Evolutionary conservation across 2,888 invertebrate species (phyloP), one percentile per base, ranked within the genome.

Genomic region (Drosophila infuscata): DNA sequence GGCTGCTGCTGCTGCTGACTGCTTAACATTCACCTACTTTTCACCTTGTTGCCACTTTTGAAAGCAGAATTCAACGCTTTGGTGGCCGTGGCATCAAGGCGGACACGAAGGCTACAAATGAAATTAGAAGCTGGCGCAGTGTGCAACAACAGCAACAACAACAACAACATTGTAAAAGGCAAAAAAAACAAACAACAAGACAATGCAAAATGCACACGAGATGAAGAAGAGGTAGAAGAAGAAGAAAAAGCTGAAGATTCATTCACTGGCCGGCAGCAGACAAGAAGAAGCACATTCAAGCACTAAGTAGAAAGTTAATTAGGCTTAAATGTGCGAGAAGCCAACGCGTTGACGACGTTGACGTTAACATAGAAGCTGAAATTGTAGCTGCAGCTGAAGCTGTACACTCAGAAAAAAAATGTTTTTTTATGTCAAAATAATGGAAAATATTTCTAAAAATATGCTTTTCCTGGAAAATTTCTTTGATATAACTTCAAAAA

Each of bases 241-340:
- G 46, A 46, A 66, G 49, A 61, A 49, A 48, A 32, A 38, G 65
- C 61, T 69, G 9, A 70, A 82, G 63, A 83, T 84, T 78, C 73
- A 74, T 70, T 76, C 51, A 62, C 53, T 56, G 38, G 29, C 38
- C 38, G 41, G n/a, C 38, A 56, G 12, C 56, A 56, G 12, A 30
- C 33, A 60, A 57, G 54, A 59, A 77, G 29, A 56, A 74, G n/a
- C 35, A 25, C 73, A 81, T 75, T 76, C 74, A 80, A 59, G 70
- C 81, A 66, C 88, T 90, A 88, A 89, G 86, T 89, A 90, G 89
- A 90, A 90, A 90, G 88, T 90, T 90, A 90, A 90, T 90, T 90
- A 90, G 89, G 91, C 91, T 91, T 91, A 88, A 91, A 88, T 83
- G 86, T 76, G 85, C 78, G 67, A 82, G 82, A 71, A 63, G 76